These are phyloP conservation scores for Notechis scutatus DNA, from an alignment of 2,113 vertebrate genomes.

Conservation along the genomic window DNA sequence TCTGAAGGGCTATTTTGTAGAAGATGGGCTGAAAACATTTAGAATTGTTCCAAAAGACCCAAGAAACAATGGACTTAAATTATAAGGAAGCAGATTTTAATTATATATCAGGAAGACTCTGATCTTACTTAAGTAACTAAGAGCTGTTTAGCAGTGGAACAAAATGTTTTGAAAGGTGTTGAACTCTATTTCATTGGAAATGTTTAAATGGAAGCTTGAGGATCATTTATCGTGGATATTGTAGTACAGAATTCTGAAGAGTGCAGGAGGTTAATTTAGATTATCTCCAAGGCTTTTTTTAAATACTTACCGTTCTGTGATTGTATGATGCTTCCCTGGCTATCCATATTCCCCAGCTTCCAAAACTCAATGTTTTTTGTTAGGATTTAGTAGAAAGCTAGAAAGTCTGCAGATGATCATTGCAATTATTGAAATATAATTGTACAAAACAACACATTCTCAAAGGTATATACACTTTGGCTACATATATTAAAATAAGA, in stretches of 20 bases:
- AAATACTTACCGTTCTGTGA: background rate
- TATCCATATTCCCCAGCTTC: background rate
- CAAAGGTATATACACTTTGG: background rate
- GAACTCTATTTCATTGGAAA: background rate
- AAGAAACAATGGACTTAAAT: no score
- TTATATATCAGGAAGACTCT: background rate
- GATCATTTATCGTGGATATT: background rate
- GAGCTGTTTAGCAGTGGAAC: background rate
- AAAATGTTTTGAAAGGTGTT: background rate
- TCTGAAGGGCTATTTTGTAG: background rate
- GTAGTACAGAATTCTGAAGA: background rate
- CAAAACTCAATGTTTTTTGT: background rate
- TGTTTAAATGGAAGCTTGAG: background rate
- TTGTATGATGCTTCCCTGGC: background rate
- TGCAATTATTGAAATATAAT: background rate
- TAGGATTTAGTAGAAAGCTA: background rate
- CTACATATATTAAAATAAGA: background rate
- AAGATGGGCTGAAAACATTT: no score
- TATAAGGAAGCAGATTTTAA: no score
- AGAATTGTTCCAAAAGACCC: no score
- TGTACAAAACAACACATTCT: background rate
- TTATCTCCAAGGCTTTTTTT: background rate
- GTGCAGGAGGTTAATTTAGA: background rate
- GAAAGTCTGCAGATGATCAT: background rate
- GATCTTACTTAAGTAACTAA: background rate